Evolutionary conservation across 2,888 invertebrate genomes (phyloP).

Genomic region (Cheilosia soror): DNA sequence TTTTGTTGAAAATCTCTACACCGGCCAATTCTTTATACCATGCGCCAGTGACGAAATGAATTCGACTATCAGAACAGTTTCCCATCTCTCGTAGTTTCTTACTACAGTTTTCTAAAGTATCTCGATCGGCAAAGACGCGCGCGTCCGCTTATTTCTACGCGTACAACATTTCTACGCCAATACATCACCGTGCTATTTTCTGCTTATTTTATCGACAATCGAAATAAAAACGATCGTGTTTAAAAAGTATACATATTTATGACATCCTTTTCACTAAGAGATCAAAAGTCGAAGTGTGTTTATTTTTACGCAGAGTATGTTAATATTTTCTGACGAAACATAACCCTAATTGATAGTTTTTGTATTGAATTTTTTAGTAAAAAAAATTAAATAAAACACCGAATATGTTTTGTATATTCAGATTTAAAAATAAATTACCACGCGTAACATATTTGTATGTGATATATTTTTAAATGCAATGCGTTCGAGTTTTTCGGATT

Average conservation of each 20-base stretch:
- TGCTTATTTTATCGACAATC: slow-evolving; percentile 19
- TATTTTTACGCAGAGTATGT: slow-evolving; percentile 53
- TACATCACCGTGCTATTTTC: slow-evolving; percentile 41
- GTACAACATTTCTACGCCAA: slow-evolving; percentile 32
- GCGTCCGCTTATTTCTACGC: slow-evolving; percentile 13
- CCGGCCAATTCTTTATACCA: slow-evolving; percentile 28
- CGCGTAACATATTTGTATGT: slow-evolving; percentile 41
- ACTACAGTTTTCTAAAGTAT: slow-evolving; percentile 49
- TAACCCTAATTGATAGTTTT: slow-evolving; percentile 20
- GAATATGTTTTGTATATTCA: slow-evolving; percentile 33
- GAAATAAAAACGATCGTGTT: slow-evolving; percentile 17
- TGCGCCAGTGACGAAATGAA: slow-evolving; percentile 50
- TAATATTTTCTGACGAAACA: slow-evolving; percentile 41
- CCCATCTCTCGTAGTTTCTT: not conserved
- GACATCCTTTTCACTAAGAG: slow-evolving; percentile 56
- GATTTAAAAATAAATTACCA: slow-evolving; percentile 62
- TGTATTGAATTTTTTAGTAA: not conserved
- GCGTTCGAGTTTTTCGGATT: slow-evolving; percentile 34
- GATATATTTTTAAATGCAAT: slow-evolving; percentile 58
- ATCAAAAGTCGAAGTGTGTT: slow-evolving; percentile 62
- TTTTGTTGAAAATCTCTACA: slow-evolving; percentile 15
- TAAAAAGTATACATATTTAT: slow-evolving; percentile 52
- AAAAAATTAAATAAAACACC: slow-evolving; percentile 12
- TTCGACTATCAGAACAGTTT: slow-evolving; percentile 31
- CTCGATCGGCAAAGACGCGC: slow-evolving; percentile 53